Base-by-base conservation (phyloP, 1,140 invertebrate genomes). In the Drosophila mauritiana region DNA sequence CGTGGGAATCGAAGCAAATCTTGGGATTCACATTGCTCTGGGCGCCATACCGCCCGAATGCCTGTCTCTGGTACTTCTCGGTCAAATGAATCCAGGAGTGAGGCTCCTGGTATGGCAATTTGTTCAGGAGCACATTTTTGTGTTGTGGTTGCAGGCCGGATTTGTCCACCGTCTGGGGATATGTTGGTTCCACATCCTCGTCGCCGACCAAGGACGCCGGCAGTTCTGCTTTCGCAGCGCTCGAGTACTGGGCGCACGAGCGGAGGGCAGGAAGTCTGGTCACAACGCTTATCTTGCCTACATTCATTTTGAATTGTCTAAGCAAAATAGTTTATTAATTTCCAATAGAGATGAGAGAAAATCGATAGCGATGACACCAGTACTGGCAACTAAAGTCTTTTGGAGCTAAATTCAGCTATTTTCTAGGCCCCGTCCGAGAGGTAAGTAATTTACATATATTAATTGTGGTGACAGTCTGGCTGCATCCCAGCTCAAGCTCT, bases 1-100 rank as follows among this genome's bases (percentile, higher is more conserved):
- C 93, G 45, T 92, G 78, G 25, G 96, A 91, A 56, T 96, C 95
- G 94, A 95, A 96, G 73, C 93, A 94, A 13, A 95, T 92, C 22
- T 93, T 72, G 4, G 93, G 93, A 67, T 93, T 85, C 3, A 93
- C 80, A 15, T 92, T 92, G 42, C 93, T 93, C 12, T 73, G 79
- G 4, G 92, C 76, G 1, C 95, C 95, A 83, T 95, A 95, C 6
- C 92, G 92, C 0, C 94, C 95, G 72, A 94, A 94, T 34, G 94
- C 83, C 80, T 92, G 93, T 56, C 93, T 92, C 46, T 95, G 93
- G 78, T 95, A 96, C 62, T 93, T 94, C 2, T 95, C 82, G 1
- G 93, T 94, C 10, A 93, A 40, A 74, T 96, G 95, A 68, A 83
- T 90, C 92, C 92, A 93, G 0, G 81, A 91, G 4, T 89, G 67